Evolutionary conservation across 2,113 vertebrate genomes (phyloP), one percentile per base, ranked within the genome.

Genomic region (Misgurnus anguillicaudatus): DNA sequence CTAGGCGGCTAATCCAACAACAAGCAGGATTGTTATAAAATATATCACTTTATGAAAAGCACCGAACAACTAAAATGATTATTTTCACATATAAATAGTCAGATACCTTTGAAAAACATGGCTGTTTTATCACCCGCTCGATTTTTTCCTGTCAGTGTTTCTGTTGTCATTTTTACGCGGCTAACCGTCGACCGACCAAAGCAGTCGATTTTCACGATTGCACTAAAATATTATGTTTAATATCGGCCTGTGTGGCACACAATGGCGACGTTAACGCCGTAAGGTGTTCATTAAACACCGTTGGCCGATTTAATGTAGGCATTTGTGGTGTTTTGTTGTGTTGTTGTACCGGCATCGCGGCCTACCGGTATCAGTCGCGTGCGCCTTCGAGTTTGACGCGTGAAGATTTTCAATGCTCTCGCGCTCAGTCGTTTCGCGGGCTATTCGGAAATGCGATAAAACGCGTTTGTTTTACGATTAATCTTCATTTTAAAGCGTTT

Each of bases 311-410:
- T 61, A 57, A 6, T 72, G 48, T 4, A 41, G 8, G 13, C 9
- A 51, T 42, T 72, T 10, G 6, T 17, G 19, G 39, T 24, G 36
- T 39, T n/a, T 13, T 45, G 16, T 6, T 58, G n/a, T 45, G n/a
- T 45, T 65, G 14, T 57, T 53, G 61, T 76, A 42, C 65, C 65
- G 79, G 71, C 19, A 36, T 71, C 38, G 76, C 64, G 83, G 83
- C 83, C 83, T 84, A 81, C 83, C 79, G 83, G 79, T 81, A 58
- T 74, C 68, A 79, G 51, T 72, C 68, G 65, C 38, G 73, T 76
- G 77, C 41, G 36, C 16, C 13, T 74, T 51, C 10, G 72, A 58
- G 77, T 39, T 64, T 75, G 58, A 74, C 69, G 71, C 71, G n/a
- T 47, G 55, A 61, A 58, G 55, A 19, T 63, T 51, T 51, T 64